These are phyloP conservation scores for Acrobasis consociella DNA, from an alignment of 2,888 invertebrate species.

Conservation along the genomic window DNA sequence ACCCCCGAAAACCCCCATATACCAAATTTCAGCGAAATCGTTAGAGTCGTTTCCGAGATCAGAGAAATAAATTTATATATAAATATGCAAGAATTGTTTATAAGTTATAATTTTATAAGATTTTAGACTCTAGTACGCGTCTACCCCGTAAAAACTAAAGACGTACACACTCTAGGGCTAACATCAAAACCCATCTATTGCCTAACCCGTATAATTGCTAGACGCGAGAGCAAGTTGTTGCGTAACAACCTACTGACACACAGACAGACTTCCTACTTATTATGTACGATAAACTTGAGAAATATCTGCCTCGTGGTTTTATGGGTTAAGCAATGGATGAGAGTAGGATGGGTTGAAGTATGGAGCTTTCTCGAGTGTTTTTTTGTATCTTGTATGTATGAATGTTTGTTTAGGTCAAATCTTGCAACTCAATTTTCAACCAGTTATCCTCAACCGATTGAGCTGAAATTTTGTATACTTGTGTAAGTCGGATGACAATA, in stretches of 20 bases:
- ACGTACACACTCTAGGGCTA: background rate
- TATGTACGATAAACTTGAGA: constrained; percentile 22
- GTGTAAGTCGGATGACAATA: no score
- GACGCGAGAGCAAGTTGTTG: constrained; percentile 15
- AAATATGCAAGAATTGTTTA: no score
- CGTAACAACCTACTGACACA: constrained; percentile 31
- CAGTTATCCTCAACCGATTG: no score
- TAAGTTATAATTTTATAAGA: no score
- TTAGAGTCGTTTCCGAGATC: no score
- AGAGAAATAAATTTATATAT: no score
- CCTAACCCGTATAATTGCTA: constrained; percentile 14
- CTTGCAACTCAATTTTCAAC: no score
- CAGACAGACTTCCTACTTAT: constrained; percentile 31
- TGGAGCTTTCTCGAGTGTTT: background rate
- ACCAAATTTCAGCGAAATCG: no score
- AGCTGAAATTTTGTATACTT: no score
- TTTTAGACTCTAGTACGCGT: background rate
- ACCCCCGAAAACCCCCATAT: no score
- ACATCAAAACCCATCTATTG: constrained; percentile 5
- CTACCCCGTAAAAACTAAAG: background rate
- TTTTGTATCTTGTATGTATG: no score
- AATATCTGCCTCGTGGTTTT: constrained; percentile 10
- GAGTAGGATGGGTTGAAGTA: background rate
- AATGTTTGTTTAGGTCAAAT: no score
- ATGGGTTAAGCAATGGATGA: background rate